phyloP scores from a whole-genome alignment of 2,113 vertebrate species.

The Axis porcinus region DNA sequence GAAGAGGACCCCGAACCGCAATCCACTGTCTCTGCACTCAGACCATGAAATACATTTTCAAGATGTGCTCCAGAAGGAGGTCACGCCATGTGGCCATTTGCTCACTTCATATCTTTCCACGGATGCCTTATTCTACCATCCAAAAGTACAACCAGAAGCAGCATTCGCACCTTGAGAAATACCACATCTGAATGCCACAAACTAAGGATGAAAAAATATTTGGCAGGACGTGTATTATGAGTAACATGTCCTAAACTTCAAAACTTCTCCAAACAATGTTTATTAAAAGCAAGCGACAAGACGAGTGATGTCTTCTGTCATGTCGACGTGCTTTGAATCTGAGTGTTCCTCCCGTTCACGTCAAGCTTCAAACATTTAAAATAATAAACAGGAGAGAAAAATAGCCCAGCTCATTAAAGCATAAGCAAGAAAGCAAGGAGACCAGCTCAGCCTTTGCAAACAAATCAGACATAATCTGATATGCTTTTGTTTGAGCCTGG shows the following conservation, averaged over 20 bases:
- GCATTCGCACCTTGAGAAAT: background rate
- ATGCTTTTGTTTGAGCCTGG: background rate
- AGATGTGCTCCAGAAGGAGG: conserved; percentile 30
- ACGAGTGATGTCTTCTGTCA: background rate
- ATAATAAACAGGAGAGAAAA: conserved; percentile 41
- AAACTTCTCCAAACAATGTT: background rate
- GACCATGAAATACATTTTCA: conserved; percentile 26
- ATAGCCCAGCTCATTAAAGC: background rate
- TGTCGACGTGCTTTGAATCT: background rate
- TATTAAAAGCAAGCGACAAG: background rate
- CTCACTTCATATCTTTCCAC: background rate
- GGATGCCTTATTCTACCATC: background rate
- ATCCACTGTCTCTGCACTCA: conserved; percentile 14
- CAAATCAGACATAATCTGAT: background rate
- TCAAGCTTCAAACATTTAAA: conserved; percentile 29
- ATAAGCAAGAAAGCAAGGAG: background rate
- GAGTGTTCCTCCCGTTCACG: background rate
- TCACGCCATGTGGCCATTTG: background rate
- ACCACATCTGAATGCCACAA: background rate
- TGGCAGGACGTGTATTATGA: background rate
- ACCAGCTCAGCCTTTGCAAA: background rate
- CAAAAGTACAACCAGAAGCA: background rate
- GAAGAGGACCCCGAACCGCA: background rate
- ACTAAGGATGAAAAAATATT: background rate
- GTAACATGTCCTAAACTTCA: background rate